Conservation (phyloP, 2,888 invertebrate genomes). For the Graphium colonna region DNA sequence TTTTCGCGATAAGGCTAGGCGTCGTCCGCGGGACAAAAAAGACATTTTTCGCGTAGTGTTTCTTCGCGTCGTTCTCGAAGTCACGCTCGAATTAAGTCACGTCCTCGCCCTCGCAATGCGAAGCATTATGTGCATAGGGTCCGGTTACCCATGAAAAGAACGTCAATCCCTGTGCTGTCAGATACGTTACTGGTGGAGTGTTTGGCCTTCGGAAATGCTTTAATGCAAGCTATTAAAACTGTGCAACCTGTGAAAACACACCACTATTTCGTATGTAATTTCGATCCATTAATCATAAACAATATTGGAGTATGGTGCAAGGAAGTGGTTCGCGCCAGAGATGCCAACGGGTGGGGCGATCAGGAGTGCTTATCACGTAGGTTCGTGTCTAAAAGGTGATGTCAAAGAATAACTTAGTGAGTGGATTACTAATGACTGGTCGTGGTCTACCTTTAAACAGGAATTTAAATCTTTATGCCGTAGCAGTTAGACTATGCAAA, state of each 20-base stretch:
- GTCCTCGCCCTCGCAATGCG: too few relatives aligned
- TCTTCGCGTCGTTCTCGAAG: too few relatives aligned
- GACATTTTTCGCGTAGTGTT: too few relatives aligned
- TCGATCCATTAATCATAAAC: neutral
- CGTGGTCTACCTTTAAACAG: neutral
- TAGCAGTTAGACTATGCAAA: neutral
- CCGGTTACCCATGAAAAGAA: too few relatives aligned
- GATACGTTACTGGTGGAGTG: too few relatives aligned
- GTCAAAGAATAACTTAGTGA: neutral
- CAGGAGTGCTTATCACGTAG: neutral
- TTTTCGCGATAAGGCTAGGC: too few relatives aligned
- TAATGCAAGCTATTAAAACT: conserved; percentile 7
- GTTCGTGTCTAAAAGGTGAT: neutral
- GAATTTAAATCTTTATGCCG: neutral
- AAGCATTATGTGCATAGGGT: too few relatives aligned
- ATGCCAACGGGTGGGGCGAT: neutral
- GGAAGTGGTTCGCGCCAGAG: neutral
- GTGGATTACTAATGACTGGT: neutral
- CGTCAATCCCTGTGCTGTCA: too few relatives aligned
- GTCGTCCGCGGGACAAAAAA: too few relatives aligned
- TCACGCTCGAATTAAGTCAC: too few relatives aligned
- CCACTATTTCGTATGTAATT: neutral
- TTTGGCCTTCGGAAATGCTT: too few relatives aligned
- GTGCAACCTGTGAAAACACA: neutral
- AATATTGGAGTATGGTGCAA: neutral